phyloP scores from a whole-genome alignment of 1,140 invertebrate genomes.

The Drosophila tristis region DNA sequence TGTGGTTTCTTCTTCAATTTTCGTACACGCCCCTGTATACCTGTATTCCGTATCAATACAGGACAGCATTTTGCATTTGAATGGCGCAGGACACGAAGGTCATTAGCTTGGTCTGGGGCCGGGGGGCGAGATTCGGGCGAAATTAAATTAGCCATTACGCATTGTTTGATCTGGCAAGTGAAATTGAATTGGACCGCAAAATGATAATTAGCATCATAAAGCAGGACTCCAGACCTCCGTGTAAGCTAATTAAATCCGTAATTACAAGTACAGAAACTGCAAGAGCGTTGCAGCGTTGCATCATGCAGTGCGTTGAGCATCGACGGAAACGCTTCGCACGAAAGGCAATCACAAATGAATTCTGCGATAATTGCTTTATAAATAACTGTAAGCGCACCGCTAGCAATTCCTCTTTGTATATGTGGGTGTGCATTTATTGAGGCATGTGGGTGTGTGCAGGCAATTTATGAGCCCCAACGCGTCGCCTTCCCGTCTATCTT shows the following conservation, averaged over 20 bases:
- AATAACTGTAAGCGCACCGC: constrained; percentile 57
- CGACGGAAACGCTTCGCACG: constrained; percentile 16
- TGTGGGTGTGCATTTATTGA: constrained; percentile 15
- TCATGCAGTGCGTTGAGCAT: constrained; percentile 12
- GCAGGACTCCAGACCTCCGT: constrained; percentile 17
- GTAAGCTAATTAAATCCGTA: constrained; percentile 70
- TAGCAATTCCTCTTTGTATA: not conserved
- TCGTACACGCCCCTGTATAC: no score
- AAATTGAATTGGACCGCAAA: constrained; percentile 63
- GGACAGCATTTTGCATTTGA: no score
- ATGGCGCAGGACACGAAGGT: no score
- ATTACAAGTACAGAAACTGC: constrained; percentile 26
- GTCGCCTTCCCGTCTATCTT: not conserved
- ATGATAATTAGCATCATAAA: constrained; percentile 71
- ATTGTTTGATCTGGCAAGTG: constrained; percentile 24
- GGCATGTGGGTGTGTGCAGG: constrained; percentile 1
- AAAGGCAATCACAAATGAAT: constrained; percentile 78
- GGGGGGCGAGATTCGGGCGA: constrained; percentile 8
- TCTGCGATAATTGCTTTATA: constrained; percentile 80
- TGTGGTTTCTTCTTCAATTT: no score
- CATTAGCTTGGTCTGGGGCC: not conserved
- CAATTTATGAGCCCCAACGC: constrained; percentile 21
- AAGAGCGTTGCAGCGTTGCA: not conserved
- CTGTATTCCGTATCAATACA: no score
- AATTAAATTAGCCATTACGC: constrained; percentile 20